These are phyloP conservation scores for Megaleporinus macrocephalus DNA, from an alignment of 2,113 vertebrate species.

Conservation along the genomic window DNA sequence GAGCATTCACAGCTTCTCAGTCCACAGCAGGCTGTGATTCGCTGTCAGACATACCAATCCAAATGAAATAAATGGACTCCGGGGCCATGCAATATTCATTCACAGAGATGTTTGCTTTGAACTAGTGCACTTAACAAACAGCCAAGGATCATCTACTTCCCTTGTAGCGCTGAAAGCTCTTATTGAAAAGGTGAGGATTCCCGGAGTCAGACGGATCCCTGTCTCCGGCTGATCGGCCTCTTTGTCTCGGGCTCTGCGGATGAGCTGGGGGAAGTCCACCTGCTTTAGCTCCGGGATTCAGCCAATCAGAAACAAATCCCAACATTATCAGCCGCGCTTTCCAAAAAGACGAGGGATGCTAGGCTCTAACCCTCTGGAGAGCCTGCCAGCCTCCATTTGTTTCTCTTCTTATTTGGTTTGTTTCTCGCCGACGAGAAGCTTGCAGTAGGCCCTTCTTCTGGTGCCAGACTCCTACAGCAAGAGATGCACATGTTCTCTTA, in stretches of 20 bases:
- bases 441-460: background rate
- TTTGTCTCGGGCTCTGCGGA: constrained; percentile 4
- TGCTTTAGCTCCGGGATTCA: constrained; percentile 26
- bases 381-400: background rate
- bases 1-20: constrained; percentile 12
- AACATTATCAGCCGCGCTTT: constrained; percentile 38
- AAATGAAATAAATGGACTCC: constrained; percentile 62
- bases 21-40: constrained; percentile 53
- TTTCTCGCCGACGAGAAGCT: background rate
- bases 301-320: constrained; percentile 37
- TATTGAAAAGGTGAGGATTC: constrained; percentile 28
- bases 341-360: constrained; percentile 15
- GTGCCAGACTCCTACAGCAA: background rate
- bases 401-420: background rate
- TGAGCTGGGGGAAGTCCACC: constrained; percentile 26
- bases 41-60: constrained; percentile 61
- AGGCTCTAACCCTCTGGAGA: background rate
- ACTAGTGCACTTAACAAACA: constrained; percentile 37
- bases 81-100: constrained; percentile 65
- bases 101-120: constrained; percentile 44
- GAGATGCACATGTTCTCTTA: background rate
- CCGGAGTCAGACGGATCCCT: background rate
- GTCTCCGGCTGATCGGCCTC: background rate
- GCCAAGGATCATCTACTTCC: background rate
- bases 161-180: background rate